Evolutionary conservation across 2,797 vertebrate species (phyloP).

Genomic region (Cygnus olor): DNA sequence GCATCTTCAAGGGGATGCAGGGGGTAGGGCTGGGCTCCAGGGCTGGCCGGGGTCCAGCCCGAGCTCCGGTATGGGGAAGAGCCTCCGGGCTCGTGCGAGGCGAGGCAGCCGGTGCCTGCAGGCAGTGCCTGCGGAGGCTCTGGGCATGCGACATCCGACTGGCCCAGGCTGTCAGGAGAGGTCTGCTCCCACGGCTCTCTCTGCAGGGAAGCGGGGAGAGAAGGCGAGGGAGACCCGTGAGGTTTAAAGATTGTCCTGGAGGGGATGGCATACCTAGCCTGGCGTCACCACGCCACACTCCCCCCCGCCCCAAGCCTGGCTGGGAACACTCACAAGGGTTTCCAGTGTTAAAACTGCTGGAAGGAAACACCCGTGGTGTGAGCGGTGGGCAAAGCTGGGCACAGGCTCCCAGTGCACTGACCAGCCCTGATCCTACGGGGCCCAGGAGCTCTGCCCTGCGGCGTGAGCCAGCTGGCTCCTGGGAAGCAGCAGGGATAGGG

Average conservation of each 20-base stretch:
- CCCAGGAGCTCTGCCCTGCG: neutral
- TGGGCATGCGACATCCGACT: slow-evolving; percentile 78
- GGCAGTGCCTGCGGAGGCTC: slow-evolving; percentile 78
- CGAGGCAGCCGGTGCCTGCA: slow-evolving; percentile 75
- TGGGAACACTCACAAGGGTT: neutral
- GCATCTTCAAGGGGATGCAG: slow-evolving; percentile 88
- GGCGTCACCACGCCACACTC: neutral
- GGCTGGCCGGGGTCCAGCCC: slow-evolving; percentile 76
- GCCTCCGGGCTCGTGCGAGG: slow-evolving; percentile 79
- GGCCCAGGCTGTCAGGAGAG: slow-evolving; percentile 78
- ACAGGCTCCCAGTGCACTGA: rapidly evolving
- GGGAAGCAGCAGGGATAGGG: neutral
- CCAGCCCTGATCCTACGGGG: neutral
- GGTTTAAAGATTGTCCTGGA: neutral
- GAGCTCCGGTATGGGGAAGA: slow-evolving; percentile 81
- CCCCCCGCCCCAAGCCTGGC: neutral
- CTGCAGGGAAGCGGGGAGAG: slow-evolving; percentile 68
- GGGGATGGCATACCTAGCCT: neutral
- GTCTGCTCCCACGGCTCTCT: slow-evolving; percentile 91
- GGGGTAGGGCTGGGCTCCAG: slow-evolving; percentile 82
- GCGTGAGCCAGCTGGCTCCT: neutral
- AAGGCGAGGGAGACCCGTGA: neutral
- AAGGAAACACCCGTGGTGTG: neutral
- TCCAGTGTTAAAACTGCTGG: neutral
- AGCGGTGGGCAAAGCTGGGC: neutral